phyloP scores from a whole-genome alignment of 2,113 vertebrate genomes.

The Colaptes auratus region DNA sequence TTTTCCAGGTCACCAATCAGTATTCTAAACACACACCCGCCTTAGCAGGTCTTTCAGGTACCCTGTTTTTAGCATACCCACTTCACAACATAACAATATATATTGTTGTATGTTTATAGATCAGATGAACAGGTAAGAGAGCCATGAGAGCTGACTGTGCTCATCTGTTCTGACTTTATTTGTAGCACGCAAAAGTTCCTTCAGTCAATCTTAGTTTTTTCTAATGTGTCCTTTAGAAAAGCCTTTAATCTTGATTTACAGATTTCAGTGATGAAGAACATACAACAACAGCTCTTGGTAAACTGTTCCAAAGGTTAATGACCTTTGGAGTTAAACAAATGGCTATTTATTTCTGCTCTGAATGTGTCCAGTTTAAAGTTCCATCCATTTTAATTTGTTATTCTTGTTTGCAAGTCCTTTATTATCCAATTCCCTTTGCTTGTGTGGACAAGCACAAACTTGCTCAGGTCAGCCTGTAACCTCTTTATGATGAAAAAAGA shows the following conservation, averaged over 20 bases:
- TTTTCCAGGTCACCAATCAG: not conserved
- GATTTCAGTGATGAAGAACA: conserved; percentile 29
- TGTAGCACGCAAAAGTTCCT: not conserved
- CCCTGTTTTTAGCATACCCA: not conserved
- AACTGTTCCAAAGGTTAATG: conserved; percentile 61
- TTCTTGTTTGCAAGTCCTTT: conserved; percentile 31
- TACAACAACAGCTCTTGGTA: conserved; percentile 5
- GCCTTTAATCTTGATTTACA: conserved; percentile 51
- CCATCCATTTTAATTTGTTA: conserved; percentile 37
- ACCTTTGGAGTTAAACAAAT: conserved; percentile 65
- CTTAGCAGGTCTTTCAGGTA: conserved; percentile 2
- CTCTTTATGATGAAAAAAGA: not conserved
- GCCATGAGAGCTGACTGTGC: not conserved
- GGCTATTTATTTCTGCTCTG: conserved; percentile 49
- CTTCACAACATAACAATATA: not conserved
- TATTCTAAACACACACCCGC: not conserved
- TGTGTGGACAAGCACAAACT: conserved; percentile 10
- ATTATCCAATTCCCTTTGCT: not conserved
- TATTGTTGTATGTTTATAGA: not conserved
- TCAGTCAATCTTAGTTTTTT: conserved; percentile 24
- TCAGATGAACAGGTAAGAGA: not conserved
- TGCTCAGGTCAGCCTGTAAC: conserved; percentile 5
- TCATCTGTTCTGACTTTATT: conserved; percentile 22
- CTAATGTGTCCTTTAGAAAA: conserved; percentile 30
- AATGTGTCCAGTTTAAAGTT: conserved; percentile 54